A percentile compares a stretch with the other conserved stretches of the same genome.
These are phyloP conservation scores for Hypotaenidia philippensis DNA, from an alignment of 2,797 vertebrate species.

Conservation along the genomic window DNA sequence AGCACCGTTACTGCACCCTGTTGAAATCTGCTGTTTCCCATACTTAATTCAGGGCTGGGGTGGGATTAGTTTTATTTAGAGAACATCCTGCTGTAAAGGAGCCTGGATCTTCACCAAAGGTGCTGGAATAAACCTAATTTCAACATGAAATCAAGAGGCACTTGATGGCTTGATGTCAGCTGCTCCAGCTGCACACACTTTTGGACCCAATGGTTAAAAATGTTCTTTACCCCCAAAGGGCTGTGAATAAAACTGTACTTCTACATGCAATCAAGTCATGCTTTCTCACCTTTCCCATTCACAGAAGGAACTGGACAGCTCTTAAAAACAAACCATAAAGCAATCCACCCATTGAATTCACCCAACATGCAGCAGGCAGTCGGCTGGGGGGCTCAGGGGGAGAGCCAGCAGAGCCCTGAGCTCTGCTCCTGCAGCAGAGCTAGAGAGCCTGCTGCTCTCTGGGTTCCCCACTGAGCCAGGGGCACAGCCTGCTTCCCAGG, in stretches of 20 bases:
- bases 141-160: neutral
- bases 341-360: neutral
- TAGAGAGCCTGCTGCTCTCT: too few species aligned
- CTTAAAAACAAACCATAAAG: neutral
- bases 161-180: neutral
- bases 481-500: neutral
- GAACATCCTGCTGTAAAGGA: neutral
- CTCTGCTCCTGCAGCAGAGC: neutral
- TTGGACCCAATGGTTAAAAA: neutral
- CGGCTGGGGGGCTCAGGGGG: neutral
- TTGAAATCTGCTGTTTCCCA: neutral
- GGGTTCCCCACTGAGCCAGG: neutral
- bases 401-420: neutral
- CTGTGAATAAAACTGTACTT: neutral
- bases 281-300: neutral
- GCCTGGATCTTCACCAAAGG: neutral
- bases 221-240: neutral
- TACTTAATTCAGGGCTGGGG: neutral
- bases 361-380: rapidly evolving
- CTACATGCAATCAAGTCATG: neutral
- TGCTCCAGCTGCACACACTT: neutral
- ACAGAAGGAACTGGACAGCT: neutral
- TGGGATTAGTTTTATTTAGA: neutral
- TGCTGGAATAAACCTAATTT: neutral
- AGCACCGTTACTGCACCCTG: neutral